Evolutionary conservation across 2,888 invertebrate genomes (phyloP).

Genomic region (Chrysina gloriosa): DNA sequence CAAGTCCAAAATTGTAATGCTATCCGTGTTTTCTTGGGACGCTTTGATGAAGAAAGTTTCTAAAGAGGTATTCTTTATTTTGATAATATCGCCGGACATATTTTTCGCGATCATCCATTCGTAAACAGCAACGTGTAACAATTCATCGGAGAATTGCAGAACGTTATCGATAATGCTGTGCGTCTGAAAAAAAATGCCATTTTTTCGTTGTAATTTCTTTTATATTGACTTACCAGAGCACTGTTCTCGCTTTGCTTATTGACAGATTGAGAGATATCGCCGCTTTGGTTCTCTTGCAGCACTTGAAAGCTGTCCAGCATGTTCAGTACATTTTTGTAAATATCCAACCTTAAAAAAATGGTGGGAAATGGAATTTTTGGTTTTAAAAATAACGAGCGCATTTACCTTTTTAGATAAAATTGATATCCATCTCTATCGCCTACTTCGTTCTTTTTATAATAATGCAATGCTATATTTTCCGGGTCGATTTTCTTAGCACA

Average conservation of each 20-base stretch:
- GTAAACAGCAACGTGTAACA: conserved; percentile 91
- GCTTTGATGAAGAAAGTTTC: conserved; percentile 79
- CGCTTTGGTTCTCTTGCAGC: conserved; percentile 55
- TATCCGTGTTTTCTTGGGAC: conserved; percentile 69
- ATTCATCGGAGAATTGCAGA: conserved; percentile 81
- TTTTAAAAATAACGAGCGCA: neutral
- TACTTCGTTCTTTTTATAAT: conserved; percentile 86
- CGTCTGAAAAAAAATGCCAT: conserved; percentile 61
- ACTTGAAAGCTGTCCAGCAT: conserved; percentile 79
- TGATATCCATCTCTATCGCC: conserved; percentile 84
- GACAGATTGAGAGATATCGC: conserved; percentile 37
- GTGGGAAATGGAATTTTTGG: neutral
- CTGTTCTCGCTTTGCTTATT: conserved; percentile 37
- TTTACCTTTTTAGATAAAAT: conserved; percentile 64
- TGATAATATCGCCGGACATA: conserved; percentile 77
- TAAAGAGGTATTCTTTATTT: conserved; percentile 76
- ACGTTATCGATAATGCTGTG: conserved; percentile 75
- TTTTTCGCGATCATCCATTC: conserved; percentile 90
- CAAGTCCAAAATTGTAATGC: conserved; percentile 74
- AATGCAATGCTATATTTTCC: conserved; percentile 87
- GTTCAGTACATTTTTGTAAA: conserved; percentile 87
- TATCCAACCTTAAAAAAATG: conserved; percentile 76
- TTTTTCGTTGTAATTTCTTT: neutral
- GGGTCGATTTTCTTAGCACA: conserved; percentile 92
- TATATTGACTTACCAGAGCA: conserved; percentile 25